A percentile compares a stretch with the other conserved stretches of the same genome.
phyloP scores from a whole-genome alignment of 2,888 invertebrate genomes.

The Rhorus exstirpatorius region DNA sequence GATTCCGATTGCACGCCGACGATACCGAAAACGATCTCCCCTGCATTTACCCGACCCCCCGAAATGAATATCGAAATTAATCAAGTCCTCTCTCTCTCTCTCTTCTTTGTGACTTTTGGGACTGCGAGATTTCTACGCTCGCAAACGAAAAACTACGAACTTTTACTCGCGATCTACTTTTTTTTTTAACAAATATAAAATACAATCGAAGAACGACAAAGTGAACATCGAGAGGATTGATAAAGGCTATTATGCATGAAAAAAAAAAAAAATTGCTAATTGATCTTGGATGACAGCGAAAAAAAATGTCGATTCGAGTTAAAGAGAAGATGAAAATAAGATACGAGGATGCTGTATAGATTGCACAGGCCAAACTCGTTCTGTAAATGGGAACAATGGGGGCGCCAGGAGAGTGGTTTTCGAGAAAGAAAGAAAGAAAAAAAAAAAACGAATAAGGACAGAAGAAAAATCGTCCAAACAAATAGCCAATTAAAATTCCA shows the following conservation, averaged over 20 bases:
- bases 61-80: conserved; percentile 64
- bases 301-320: conserved; percentile 15
- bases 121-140: conserved; percentile 1
- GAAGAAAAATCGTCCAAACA: conserved; percentile 69
- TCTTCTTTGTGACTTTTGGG: conserved; percentile 22
- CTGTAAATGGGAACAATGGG: conserved; percentile 61
- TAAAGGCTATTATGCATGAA: neutral
- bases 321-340: conserved; percentile 22
- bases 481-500: conserved; percentile 76
- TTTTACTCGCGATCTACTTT: conserved; percentile 2
- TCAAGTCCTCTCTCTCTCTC: conserved; percentile 41
- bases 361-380: conserved; percentile 4
- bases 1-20: conserved; percentile 59
- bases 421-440: neutral
- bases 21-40: conserved; percentile 47
- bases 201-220: neutral
- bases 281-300: conserved; percentile 24
- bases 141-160: conserved; percentile 18
- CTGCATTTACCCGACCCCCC: conserved; percentile 22
- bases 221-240: neutral
- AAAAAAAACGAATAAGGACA: too few relatives aligned
- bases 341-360: neutral
- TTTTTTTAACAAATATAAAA: conserved; percentile 8
- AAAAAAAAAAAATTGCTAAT: conserved; percentile 9
- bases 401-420: conserved; percentile 55